These are phyloP conservation scores for Podilymbus podiceps DNA, from an alignment of 2,113 vertebrate species.

Conservation along the genomic window DNA sequence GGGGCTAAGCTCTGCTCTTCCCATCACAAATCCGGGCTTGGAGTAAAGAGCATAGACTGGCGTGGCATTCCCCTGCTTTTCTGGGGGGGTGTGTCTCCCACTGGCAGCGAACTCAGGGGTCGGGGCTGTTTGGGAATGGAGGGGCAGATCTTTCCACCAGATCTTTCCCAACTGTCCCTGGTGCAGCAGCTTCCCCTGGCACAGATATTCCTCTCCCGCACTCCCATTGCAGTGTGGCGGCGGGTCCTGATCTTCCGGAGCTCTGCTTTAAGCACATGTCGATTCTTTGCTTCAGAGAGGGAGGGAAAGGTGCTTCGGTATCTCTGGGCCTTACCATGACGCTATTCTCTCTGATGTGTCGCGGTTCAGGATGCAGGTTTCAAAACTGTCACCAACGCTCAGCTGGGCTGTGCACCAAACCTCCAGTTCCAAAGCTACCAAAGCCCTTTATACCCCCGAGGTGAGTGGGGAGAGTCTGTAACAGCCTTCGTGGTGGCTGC, in stretches of 20 bases:
- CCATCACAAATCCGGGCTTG: not conserved
- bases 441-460: rapidly evolving
- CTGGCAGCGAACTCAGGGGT: not conserved
- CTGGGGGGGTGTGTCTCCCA: not conserved
- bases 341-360: not conserved
- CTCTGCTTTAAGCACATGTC: not conserved
- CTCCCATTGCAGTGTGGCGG: rapidly evolving
- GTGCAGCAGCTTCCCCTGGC: not conserved
- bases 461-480: not conserved
- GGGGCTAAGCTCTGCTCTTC: not conserved
- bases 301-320: not conserved
- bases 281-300: not conserved
- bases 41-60: not conserved
- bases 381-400: slow-evolving; percentile 68
- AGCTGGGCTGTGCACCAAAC: not conserved
- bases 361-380: slow-evolving; percentile 40
- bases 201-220: not conserved
- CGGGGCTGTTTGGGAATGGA: not conserved
- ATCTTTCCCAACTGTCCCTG: not conserved
- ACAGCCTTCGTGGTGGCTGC: not conserved
- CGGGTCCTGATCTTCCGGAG: not conserved
- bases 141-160: not conserved
- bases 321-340: not conserved
- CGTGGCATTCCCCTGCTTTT: no score
- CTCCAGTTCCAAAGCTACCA: rapidly evolving